These are phyloP conservation scores for Ormyrus labotus DNA, from an alignment of 2,888 invertebrate species.

Conservation along the genomic window DNA sequence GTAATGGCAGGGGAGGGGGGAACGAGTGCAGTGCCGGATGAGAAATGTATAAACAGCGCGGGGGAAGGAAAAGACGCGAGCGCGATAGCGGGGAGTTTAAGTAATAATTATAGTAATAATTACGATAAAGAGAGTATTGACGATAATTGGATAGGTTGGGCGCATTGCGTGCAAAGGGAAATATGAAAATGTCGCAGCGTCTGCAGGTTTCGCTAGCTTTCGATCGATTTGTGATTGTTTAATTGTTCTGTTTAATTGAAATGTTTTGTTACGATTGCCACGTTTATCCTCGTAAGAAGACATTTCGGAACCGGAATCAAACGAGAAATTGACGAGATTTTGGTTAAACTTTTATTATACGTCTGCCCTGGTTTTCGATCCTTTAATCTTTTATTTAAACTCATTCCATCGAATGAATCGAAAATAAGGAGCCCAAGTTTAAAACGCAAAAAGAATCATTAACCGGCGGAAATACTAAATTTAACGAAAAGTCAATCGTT, in stretches of 20 bases:
- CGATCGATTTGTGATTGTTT: too few species aligned
- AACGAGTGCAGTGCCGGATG: not conserved
- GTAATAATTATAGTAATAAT: constrained; percentile 21
- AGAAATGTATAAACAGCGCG: not conserved
- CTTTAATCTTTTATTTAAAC: constrained; percentile 28
- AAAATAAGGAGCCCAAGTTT: constrained; percentile 8
- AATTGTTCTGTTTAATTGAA: not conserved
- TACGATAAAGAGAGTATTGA: constrained; percentile 6
- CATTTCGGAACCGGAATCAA: not conserved
- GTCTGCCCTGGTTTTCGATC: not conserved
- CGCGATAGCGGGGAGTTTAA: not conserved
- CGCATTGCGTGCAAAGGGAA: not conserved
- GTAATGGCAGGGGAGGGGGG: not conserved
- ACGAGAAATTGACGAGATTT: too few species aligned
- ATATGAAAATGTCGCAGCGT: constrained; percentile 19
- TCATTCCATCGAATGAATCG: constrained; percentile 37
- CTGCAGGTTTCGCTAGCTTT: not conserved
- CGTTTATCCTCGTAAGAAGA: constrained; percentile 32
- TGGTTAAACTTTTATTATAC: too few species aligned
- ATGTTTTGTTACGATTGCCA: constrained; percentile 17
- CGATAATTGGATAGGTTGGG: not conserved
- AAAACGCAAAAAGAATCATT: not conserved
- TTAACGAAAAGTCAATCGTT: not conserved
- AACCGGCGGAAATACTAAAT: not conserved
- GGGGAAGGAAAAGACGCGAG: not conserved